Evolutionary conservation across 2,888 invertebrate genomes (phyloP).

Genomic region (Siphlonurus alternatus): DNA sequence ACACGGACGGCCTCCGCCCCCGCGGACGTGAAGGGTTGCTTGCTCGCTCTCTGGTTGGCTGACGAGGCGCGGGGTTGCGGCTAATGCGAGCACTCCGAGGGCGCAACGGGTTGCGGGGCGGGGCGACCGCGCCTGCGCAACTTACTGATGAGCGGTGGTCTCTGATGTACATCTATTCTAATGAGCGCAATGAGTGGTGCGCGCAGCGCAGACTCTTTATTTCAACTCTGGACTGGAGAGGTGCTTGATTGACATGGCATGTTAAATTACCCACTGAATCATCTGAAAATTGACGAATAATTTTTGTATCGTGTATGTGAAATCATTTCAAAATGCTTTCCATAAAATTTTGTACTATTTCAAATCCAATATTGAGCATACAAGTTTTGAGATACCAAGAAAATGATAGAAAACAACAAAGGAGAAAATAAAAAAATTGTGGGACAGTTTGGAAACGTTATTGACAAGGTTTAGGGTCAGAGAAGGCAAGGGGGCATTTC

Average conservation of each 20-base stretch:
- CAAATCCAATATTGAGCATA: no score
- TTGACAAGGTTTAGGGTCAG: neutral
- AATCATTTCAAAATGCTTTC: no score
- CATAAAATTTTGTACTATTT: no score
- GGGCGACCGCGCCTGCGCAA: neutral
- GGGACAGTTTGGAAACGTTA: neutral
- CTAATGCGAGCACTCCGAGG: neutral
- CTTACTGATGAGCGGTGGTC: neutral
- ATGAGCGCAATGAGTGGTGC: neutral
- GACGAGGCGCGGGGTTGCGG: neutral
- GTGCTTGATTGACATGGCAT: no score
- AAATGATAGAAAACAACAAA: neutral
- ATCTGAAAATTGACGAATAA: no score
- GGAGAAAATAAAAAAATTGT: neutral
- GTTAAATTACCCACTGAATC: no score
- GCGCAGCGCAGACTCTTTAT: neutral
- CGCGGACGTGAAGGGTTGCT: neutral
- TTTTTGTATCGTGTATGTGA: no score
- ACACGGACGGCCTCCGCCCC: no score
- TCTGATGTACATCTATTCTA: neutral
- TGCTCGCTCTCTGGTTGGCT: neutral
- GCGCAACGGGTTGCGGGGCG: neutral
- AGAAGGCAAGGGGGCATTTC: neutral
- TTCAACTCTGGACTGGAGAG: no score
- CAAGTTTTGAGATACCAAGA: neutral